These are phyloP conservation scores for Montifringilla adamsi DNA, from an alignment of 2,113 vertebrate species.

Conservation along the genomic window DNA sequence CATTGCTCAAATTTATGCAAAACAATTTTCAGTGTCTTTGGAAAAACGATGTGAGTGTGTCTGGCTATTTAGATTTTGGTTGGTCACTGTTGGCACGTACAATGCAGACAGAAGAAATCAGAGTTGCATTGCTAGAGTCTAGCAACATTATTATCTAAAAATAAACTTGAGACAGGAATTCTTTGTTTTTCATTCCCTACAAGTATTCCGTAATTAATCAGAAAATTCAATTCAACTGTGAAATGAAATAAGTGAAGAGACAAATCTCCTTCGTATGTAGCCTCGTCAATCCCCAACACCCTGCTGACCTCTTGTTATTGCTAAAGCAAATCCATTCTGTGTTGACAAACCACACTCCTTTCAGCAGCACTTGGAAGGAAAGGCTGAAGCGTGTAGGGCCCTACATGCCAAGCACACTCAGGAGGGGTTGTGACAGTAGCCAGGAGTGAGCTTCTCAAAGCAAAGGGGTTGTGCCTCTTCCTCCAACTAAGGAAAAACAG, in stretches of 20 bases:
- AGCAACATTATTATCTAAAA: not conserved
- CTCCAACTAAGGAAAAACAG: not conserved
- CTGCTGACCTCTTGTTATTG: not conserved
- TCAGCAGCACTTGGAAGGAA: not conserved
- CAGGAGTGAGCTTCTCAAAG: not conserved
- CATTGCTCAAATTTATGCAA: not conserved
- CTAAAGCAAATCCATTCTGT: not conserved
- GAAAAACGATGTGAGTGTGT: not conserved
- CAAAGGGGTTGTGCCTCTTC: not conserved
- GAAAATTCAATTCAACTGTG: not conserved
- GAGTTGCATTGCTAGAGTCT: not conserved
- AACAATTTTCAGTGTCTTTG: not conserved
- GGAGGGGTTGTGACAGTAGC: not conserved
- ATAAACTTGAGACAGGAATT: not conserved
- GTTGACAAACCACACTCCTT: not conserved
- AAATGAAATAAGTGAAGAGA: not conserved
- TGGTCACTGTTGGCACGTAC: rapidly evolving
- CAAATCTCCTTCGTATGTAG: not conserved
- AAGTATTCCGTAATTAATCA: not conserved
- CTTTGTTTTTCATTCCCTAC: not conserved
- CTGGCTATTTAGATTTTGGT: not conserved
- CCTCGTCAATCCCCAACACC: not conserved
- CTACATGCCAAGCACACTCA: not conserved
- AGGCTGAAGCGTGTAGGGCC: not conserved
- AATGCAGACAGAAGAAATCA: not conserved